Evolutionary conservation across 2,888 invertebrate genomes (phyloP).

Genomic region (Epinotia brunnichana): DNA sequence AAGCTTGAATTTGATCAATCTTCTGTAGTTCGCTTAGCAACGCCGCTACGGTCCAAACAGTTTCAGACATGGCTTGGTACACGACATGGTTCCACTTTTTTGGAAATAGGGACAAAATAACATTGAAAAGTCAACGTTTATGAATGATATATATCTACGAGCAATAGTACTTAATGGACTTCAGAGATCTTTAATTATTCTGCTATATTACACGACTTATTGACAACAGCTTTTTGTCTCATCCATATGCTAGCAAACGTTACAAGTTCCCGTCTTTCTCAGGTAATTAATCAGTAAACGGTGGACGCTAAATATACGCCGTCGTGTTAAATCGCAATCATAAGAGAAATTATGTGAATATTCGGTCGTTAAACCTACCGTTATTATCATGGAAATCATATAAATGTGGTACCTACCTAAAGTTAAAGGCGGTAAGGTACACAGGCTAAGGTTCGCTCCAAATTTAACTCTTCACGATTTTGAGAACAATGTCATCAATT

Average conservation of each 20-base stretch:
- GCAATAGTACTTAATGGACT: not conserved
- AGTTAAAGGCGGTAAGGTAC: not conserved
- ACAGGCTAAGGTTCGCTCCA: not conserved
- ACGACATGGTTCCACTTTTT: not conserved
- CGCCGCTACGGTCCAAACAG: conserved; percentile 60
- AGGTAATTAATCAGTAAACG: not conserved
- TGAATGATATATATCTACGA: not conserved
- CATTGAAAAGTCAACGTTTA: too few relatives aligned
- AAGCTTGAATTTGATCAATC: conserved; percentile 77
- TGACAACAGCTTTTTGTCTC: not conserved
- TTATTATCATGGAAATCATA: not conserved
- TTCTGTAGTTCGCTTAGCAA: conserved; percentile 81
- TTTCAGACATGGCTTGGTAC: conserved; percentile 47
- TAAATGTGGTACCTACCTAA: not conserved
- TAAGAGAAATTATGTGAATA: not conserved
- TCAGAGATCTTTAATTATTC: not conserved
- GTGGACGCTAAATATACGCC: not conserved
- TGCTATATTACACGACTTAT: not conserved
- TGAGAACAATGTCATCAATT: not conserved
- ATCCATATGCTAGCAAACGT: not conserved
- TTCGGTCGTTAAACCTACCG: not conserved
- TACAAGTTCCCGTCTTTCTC: not conserved
- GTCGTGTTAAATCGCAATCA: too few relatives aligned
- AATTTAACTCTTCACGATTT: not conserved
- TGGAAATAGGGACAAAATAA: not conserved